Base-by-base conservation (phyloP, 2,888 invertebrate species). In the Volucella inflata region DNA sequence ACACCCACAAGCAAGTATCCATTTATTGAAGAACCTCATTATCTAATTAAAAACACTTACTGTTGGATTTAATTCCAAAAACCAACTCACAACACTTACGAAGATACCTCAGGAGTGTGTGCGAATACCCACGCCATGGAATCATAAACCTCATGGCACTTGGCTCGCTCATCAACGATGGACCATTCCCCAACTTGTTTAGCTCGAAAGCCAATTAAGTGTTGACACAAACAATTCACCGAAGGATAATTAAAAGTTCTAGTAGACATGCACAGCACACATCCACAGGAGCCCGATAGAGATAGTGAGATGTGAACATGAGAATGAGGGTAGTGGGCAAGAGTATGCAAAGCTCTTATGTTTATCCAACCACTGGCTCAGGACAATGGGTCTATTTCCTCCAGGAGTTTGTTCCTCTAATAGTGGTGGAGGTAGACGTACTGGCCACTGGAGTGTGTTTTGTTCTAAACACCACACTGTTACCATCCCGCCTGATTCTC, bases 191-290 rank as follows among this genome's bases (percentile, higher is more conserved):
- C 46, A 16, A 12, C 11, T 50, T 9, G 70, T 65, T 64, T 76
- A 62, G 77, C 76, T 77, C 80, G 65, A 77, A 77, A 85, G 81
- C 85, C 81, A 85, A 85, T 85, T 85, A 85, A 85, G 85, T 81
- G 85, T 85, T 81, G 85, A 85, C 85, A 85, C 76, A 85, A 80
- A 77, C 81, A 85, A 85, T 85, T 77, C 85, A 85, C 85, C 81
- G 64, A 85, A 85, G 85, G 81, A 85, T 85, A 85, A 81, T 85
- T 85, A 85, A 85, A 85, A 85, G 76, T 85, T 85, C 85, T 81
- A 81, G 76, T 81, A 81, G 76, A 85, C 80, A 80, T 84, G 76
- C 71, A 78, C 70, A 78, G 57, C 59, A 30, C 59, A 30, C 42
- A 68, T 48, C 38, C 14, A 55, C 38, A 38, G 14, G 46, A 11